Conservation (phyloP, 1,140 invertebrate genomes). For the Heterodera carotae region DNA sequence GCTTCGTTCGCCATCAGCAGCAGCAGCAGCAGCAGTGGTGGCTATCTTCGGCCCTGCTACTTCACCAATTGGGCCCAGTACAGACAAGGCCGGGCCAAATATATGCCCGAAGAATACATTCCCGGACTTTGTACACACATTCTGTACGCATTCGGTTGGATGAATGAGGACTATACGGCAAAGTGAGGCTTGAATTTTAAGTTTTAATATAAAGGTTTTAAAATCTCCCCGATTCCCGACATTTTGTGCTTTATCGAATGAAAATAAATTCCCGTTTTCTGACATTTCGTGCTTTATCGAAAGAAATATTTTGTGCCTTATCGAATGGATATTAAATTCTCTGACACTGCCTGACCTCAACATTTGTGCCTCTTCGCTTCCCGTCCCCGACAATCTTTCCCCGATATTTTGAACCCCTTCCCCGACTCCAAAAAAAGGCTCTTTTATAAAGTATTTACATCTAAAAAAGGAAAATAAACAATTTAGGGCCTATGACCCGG, state of each 20-base stretch:
- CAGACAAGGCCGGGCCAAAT: constrained; percentile 86
- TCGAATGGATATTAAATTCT: too few relatives aligned
- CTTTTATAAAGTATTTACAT: constrained; percentile 28
- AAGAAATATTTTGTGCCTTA: too few relatives aligned
- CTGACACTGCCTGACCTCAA: too few relatives aligned
- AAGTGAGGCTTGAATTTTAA: constrained; percentile 38
- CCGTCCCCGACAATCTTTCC: too few relatives aligned
- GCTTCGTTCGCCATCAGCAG: background rate
- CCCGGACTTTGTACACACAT: constrained; percentile 92
- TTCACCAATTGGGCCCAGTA: constrained; percentile 98
- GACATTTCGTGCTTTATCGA: too few relatives aligned
- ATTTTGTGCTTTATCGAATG: constrained; percentile 25
- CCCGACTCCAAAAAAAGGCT: background rate
- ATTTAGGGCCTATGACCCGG: constrained; percentile 61
- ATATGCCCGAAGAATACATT: constrained; percentile 87
- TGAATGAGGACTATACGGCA: constrained; percentile 87
- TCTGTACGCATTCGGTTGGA: constrained; percentile 92
- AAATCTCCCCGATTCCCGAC: background rate
- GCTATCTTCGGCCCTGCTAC: constrained; percentile 73
- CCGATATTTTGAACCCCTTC: too few relatives aligned
- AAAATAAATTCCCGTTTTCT: too few relatives aligned
- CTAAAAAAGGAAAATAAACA: constrained; percentile 1
- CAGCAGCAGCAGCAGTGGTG: background rate
- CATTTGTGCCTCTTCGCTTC: too few relatives aligned
- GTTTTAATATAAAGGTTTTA: constrained; percentile 17